These are phyloP conservation scores for Todiramphus saurophagus DNA, from an alignment of 2,113 vertebrate species.

Conservation along the genomic window DNA sequence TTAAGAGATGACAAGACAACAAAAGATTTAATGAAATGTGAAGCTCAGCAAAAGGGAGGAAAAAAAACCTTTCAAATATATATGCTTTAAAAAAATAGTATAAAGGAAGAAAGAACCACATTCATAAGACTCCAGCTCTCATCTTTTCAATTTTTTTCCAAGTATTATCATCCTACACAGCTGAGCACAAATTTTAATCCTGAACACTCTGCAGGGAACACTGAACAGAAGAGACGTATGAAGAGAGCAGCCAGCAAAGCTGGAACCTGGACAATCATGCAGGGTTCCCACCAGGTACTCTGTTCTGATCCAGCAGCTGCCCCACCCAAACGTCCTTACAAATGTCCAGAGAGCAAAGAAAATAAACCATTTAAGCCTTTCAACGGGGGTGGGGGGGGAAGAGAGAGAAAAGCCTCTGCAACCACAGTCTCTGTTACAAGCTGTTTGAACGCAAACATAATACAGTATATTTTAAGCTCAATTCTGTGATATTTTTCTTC, in stretches of 20 bases:
- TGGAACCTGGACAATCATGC: not conserved
- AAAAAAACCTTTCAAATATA: not conserved
- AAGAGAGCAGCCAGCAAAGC: not conserved
- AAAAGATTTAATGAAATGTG: constrained; percentile 10
- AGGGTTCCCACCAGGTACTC: not conserved
- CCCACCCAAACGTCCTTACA: not conserved
- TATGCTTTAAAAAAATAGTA: not conserved
- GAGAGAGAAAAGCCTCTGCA: not conserved
- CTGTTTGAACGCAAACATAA: not conserved
- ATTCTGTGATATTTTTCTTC: not conserved
- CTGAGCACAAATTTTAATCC: constrained; percentile 5
- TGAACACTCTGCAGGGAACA: not conserved
- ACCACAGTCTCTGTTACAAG: not conserved
- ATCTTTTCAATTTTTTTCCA: not conserved
- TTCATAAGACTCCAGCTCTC: not conserved
- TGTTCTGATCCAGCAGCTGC: not conserved
- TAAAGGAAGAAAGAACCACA: not conserved
- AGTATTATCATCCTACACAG: not conserved
- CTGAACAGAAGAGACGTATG: not conserved
- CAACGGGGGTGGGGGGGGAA: not conserved
- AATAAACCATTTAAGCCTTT: not conserved
- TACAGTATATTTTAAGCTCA: not conserved
- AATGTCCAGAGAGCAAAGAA: not conserved
- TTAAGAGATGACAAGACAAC: not conserved
- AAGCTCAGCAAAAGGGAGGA: not conserved